phyloP scores from a whole-genome alignment of 2,797 vertebrate genomes.

The Glossophaga mutica region DNA sequence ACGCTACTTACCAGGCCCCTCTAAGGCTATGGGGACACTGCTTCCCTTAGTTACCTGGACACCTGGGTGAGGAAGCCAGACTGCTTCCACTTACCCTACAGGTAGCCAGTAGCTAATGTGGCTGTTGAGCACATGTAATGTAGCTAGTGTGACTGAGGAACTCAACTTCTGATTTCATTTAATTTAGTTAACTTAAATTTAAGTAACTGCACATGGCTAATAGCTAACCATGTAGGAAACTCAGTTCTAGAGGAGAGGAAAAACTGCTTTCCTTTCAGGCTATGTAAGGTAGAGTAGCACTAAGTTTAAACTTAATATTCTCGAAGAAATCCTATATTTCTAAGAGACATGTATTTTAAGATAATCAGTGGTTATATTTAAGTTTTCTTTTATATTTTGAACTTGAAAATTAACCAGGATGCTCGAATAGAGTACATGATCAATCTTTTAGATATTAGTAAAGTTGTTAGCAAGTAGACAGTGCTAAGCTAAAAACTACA shows the following conservation, averaged over 20 bases:
- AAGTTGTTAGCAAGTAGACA: conserved; percentile 27
- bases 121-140: neutral
- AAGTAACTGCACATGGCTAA: neutral
- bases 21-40: no score
- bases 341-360: conserved; percentile 13
- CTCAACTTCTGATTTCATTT: conserved; percentile 2
- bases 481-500: neutral
- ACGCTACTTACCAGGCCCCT: no score
- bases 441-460: conserved; percentile 36
- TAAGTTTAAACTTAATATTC: neutral
- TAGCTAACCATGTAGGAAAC: neutral
- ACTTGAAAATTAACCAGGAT: conserved; percentile 41
- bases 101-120: neutral
- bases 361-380: conserved; percentile 31
- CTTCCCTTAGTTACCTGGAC: no score
- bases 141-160: neutral
- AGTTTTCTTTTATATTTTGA: conserved; percentile 32
- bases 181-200: conserved; percentile 24
- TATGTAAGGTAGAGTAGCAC: neutral
- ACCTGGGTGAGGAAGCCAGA: no score
- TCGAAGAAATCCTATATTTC: conserved; percentile 15
- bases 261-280: neutral
- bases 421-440: conserved; percentile 35
- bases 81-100: no score
- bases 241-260: neutral